These are phyloP conservation scores for Pao palembangensis DNA, from an alignment of 2,113 vertebrate species.

Conservation along the genomic window DNA sequence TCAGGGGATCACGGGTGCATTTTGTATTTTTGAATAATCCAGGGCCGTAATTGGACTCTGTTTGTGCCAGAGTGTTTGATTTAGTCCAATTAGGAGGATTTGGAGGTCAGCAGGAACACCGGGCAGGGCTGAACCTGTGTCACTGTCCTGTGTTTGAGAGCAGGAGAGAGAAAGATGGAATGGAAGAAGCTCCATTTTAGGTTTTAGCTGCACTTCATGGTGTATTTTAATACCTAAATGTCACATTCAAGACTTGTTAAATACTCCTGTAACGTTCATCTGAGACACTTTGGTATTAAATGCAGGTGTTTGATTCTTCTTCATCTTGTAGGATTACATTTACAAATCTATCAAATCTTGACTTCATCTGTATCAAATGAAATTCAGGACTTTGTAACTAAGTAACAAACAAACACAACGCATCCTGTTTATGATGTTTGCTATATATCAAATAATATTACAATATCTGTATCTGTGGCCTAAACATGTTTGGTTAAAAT, in stretches of 20 bases:
- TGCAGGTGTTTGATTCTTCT: neutral
- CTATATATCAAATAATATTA: neutral
- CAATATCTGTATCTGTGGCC: no score
- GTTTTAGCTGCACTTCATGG: slow-evolving; percentile 4
- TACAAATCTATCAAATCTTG: neutral
- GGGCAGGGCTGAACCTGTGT: slow-evolving; percentile 30
- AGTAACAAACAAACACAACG: no score
- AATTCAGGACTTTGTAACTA: no score
- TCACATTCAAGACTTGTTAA: no score
- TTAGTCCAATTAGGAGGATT: slow-evolving; percentile 51
- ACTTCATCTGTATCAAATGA: neutral
- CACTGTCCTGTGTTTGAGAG: slow-evolving; percentile 9
- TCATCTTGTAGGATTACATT: no score
- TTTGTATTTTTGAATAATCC: slow-evolving; percentile 31
- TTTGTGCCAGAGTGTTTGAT: slow-evolving; percentile 16
- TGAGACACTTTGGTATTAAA: neutral
- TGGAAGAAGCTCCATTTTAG: neutral
- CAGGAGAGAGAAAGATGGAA: slow-evolving; percentile 6
- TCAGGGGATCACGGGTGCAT: slow-evolving; percentile 5
- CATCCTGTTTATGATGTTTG: neutral
- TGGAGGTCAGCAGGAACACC: slow-evolving; percentile 43
- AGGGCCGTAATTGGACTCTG: neutral
- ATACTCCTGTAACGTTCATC: no score
- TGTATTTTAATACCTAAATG: no score
- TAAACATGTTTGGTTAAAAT: no score